Evolutionary conservation across 2,113 vertebrate species (phyloP), one percentile per base, ranked within the genome.

Genomic region (Passer montanus): DNA sequence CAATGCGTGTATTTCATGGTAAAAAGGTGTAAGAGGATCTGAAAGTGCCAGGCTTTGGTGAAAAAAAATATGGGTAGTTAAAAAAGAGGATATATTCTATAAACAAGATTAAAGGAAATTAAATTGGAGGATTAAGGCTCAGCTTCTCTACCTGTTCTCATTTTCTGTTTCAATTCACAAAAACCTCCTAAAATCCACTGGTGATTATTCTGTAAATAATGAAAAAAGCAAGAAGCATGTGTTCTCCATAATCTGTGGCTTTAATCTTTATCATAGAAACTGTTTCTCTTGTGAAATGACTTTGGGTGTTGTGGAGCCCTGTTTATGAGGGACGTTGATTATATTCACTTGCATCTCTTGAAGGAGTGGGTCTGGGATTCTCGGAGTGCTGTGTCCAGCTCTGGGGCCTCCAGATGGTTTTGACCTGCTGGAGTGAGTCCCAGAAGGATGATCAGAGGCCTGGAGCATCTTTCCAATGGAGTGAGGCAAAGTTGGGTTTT

Each of bases 121-220:
- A 95, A 93, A 95, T 86, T 59, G 73, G 64, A 78, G 72, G 76
- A 90, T 95, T 96, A 96, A 93, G n/a, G 56, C 44, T 95, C 49
- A 78, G 83, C 60, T 89, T 86, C 69, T 78, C 64, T 52, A 88
- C 84, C 74, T 78, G 56, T 46, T 89, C 60, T 88, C n/a, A 95
- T 94, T 95, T 95, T 96, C 92, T 90, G 47, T 97, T 90, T 93
- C 75, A 84, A 84, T 95, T 94, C 72, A 70, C 93, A 90, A 91
- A 93, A 68, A 60, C 58, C 44, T 81, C 55, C 31, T 68, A 84
- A 93, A 93, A 81, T 31, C 72, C 64, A 78, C 28, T 13, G 33
- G 43, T 68, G 56, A 68, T 81, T 75, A 81, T 74, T 87, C 41
- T 76, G 80, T 58, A 92, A 84, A 92, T 78, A 94, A 90, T 84